Percentiles rank a stretch among this genome's conserved stretches.
These are phyloP conservation scores for Chaetops frenatus DNA, from an alignment of 2,113 vertebrate genomes.

Conservation along the genomic window DNA sequence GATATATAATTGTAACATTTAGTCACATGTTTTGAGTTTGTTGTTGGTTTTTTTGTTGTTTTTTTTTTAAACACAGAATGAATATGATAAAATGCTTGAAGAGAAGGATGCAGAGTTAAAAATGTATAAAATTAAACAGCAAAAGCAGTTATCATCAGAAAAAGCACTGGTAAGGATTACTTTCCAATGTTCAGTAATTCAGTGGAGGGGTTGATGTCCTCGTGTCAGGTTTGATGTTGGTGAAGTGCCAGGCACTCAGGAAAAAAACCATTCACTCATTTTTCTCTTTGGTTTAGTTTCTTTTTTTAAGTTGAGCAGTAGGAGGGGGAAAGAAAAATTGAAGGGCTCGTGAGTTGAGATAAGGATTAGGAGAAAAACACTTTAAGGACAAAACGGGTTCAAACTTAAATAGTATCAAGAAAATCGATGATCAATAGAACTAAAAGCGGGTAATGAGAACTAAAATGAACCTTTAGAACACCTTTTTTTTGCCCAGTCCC, in stretches of 20 bases:
- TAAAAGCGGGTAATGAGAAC: background rate
- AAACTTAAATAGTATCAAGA: background rate
- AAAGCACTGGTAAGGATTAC: background rate
- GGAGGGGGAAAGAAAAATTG: background rate
- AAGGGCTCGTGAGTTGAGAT: background rate
- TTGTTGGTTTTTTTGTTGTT: background rate
- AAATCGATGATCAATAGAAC: background rate
- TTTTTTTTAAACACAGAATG: slow-evolving; percentile 72
- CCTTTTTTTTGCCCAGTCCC: background rate
- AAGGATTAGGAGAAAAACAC: background rate
- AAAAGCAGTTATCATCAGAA: background rate
- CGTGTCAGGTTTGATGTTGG: background rate
- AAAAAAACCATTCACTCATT: background rate
- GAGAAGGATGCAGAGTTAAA: slow-evolving; percentile 87
- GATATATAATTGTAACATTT: background rate
- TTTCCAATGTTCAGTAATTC: background rate
- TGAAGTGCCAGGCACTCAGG: too few relatives aligned
- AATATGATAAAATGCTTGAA: slow-evolving; percentile 88
- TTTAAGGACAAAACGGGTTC: background rate
- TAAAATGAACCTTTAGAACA: background rate
- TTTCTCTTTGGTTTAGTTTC: background rate
- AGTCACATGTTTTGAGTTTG: background rate
- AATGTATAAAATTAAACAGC: slow-evolving; percentile 75
- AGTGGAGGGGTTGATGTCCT: background rate
- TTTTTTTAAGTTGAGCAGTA: too few relatives aligned